These are phyloP conservation scores for Machimus rusticus DNA, from an alignment of 2,888 invertebrate species.

Conservation along the genomic window DNA sequence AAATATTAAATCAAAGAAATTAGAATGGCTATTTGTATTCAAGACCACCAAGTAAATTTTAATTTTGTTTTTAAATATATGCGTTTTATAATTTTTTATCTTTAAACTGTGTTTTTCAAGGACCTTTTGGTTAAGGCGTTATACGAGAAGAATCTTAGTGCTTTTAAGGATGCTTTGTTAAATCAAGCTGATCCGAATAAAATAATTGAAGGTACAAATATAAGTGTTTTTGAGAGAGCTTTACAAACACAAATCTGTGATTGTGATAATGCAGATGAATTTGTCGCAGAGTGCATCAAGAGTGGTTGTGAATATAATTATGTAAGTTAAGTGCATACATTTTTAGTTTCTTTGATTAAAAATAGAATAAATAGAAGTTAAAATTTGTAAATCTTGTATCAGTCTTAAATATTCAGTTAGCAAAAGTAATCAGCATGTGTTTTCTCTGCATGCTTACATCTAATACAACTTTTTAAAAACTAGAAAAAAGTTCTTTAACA, in stretches of 20 bases:
- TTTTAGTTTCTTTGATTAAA: too few species aligned
- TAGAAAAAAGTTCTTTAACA: too few species aligned
- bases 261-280: constrained; percentile 55
- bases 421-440: too few species aligned
- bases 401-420: too few species aligned
- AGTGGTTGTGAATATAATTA: constrained; percentile 57
- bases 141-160: constrained; percentile 53
- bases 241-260: constrained; percentile 57
- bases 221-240: constrained; percentile 57
- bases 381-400: too few species aligned
- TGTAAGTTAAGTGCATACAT: constrained; percentile 51
- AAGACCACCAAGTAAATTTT: background rate
- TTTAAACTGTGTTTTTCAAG: background rate
- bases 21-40: background rate
- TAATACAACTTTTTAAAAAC: too few species aligned
- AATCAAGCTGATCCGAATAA: constrained; percentile 57
- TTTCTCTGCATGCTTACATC: too few species aligned
- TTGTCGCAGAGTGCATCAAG: constrained; percentile 57
- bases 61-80: background rate
- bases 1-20: background rate
- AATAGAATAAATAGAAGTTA: too few species aligned
- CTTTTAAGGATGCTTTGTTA: constrained; percentile 57
- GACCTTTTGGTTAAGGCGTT: constrained; percentile 52
- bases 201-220: constrained; percentile 52
- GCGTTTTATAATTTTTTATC: background rate